phyloP scores from a whole-genome alignment of 2,888 invertebrate genomes.

The Lasioglossum lativentre region DNA sequence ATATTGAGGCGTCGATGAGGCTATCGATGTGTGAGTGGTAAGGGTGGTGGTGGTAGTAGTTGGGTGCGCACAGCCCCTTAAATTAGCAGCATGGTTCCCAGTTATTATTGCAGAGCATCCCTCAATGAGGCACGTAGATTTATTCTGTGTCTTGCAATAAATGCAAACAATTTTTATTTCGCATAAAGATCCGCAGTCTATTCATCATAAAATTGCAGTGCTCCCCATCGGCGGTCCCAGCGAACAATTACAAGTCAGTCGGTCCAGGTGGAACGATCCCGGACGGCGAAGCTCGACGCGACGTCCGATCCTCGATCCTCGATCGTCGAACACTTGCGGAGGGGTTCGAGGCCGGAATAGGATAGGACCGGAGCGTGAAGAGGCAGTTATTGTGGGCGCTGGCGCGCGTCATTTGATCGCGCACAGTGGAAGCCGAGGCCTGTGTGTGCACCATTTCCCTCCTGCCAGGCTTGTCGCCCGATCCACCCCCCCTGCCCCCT shows the following conservation, averaged over 20 bases:
- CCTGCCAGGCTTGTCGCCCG: slow-evolving; percentile 46
- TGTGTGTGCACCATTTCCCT: slow-evolving; percentile 79
- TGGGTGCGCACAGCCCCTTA: too few species aligned
- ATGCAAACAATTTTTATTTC: too few species aligned
- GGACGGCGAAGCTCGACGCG: background rate
- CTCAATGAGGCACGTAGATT: too few species aligned
- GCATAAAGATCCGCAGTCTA: too few species aligned
- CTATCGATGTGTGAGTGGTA: too few species aligned
- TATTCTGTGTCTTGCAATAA: too few species aligned
- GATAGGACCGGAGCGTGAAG: slow-evolving; percentile 75
- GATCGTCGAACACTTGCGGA: slow-evolving; percentile 35
- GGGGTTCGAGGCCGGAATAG: slow-evolving; percentile 62
- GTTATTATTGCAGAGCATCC: too few species aligned
- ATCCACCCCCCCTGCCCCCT: slow-evolving; percentile 6
- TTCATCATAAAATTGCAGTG: background rate
- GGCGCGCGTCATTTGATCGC: slow-evolving; percentile 84
- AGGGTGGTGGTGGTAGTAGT: too few species aligned
- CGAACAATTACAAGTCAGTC: background rate
- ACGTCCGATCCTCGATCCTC: slow-evolving; percentile 42
- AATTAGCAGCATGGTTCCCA: too few species aligned
- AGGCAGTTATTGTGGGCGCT: slow-evolving; percentile 83
- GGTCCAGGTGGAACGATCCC: background rate
- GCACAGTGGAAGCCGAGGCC: slow-evolving; percentile 77
- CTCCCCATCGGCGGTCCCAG: background rate
- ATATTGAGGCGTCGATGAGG: too few species aligned